phyloP scores from a whole-genome alignment of 2,797 vertebrate species.

The Harpagifer antarcticus region DNA sequence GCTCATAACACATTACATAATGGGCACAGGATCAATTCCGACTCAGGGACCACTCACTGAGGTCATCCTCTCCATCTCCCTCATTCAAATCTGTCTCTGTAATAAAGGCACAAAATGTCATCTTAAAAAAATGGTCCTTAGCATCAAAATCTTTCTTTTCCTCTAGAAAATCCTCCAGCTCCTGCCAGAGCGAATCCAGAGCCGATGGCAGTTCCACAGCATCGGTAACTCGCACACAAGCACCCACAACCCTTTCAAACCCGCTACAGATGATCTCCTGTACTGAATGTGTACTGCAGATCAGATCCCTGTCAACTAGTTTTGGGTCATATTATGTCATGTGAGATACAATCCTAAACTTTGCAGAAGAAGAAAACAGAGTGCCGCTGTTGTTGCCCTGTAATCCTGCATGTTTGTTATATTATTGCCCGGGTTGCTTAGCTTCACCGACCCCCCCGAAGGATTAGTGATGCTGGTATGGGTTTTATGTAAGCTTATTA shows the following conservation, averaged over 20 bases:
- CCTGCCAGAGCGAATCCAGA: slow-evolving; percentile 96
- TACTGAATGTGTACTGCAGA: neutral
- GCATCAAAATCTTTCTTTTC: neutral
- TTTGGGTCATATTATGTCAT: neutral
- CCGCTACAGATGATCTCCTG: neutral
- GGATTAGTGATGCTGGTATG: no score
- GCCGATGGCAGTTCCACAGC: slow-evolving; percentile 99
- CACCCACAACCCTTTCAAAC: neutral
- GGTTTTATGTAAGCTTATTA: no score
- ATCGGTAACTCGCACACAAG: slow-evolving; percentile 86
- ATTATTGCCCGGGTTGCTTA: neutral
- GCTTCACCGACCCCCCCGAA: neutral
- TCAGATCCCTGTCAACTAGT: slow-evolving; percentile 6
- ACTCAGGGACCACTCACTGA: no score
- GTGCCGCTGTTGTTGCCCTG: neutral
- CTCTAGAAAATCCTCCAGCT: slow-evolving; percentile 98
- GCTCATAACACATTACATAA: neutral
- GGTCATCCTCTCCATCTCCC: no score
- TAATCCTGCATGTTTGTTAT: neutral
- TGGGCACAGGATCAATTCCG: no score
- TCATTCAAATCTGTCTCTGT: no score
- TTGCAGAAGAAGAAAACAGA: no score
- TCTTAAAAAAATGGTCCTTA: neutral
- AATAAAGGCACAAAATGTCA: no score
- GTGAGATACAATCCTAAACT: no score